These are phyloP conservation scores for Scolopax bukidnonensis DNA, from an alignment of 2,797 vertebrate genomes.

Conservation along the genomic window DNA sequence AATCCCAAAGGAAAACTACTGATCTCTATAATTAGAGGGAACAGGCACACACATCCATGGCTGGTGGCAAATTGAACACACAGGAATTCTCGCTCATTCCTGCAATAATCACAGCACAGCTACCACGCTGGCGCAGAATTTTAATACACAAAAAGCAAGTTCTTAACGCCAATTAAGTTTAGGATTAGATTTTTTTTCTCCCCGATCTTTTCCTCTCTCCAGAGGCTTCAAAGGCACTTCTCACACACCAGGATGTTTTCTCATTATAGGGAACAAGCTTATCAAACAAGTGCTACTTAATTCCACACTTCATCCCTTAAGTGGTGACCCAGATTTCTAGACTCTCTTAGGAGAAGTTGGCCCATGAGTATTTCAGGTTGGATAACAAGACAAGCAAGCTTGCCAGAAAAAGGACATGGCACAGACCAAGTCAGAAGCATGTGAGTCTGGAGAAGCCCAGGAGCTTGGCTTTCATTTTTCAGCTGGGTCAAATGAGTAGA, in stretches of 20 bases:
- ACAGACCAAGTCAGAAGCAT: neutral
- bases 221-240: constrained; percentile 51
- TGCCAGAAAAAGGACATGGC: neutral
- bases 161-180: neutral
- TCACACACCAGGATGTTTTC: neutral
- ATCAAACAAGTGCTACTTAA: neutral
- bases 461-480: neutral
- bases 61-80: neutral
- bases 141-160: neutral
- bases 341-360: neutral
- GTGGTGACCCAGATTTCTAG: constrained; percentile 26
- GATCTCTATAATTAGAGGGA: neutral
- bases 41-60: rapidly evolving
- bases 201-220: neutral
- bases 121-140: neutral
- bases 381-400: neutral
- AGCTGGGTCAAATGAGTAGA: neutral
- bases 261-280: constrained; percentile 12
- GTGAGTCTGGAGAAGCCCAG: neutral
- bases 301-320: neutral
- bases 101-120: neutral
- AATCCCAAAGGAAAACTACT: neutral
- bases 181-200: neutral
- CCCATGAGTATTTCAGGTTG: neutral
- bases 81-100: neutral